Percentiles rank a stretch among this genome's conserved stretches.
Conservation (phyloP, 2,888 invertebrate genomes). For the Trimorus sp. region DNA sequence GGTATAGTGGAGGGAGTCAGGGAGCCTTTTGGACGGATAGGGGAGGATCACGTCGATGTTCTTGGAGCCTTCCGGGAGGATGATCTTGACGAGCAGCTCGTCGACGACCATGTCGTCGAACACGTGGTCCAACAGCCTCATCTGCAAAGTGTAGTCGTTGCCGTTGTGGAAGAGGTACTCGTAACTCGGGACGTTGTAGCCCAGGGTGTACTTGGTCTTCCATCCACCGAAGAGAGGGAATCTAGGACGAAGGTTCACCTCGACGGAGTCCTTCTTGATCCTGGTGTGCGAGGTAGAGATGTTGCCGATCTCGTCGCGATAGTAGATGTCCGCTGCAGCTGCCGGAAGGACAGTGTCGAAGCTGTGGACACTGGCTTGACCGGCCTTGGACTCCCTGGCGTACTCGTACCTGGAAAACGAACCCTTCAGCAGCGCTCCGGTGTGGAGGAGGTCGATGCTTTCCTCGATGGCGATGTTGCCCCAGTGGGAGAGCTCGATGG, state of each 20-base stretch:
- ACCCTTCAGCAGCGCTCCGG: conserved; percentile 93
- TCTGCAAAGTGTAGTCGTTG: conserved; percentile 91
- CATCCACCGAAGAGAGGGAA: conserved; percentile 99
- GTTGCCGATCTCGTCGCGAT: conserved; percentile 99
- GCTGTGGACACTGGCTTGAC: conserved; percentile 93
- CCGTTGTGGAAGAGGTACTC: conserved; percentile 94
- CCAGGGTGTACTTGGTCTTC: conserved; percentile 98
- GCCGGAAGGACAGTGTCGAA: conserved; percentile 94
- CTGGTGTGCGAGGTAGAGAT: conserved; percentile 98
- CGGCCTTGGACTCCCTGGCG: conserved; percentile 94
- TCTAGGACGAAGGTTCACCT: conserved; percentile 96
- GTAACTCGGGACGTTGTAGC: conserved; percentile 98
- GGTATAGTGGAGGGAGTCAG: conserved; percentile 92
- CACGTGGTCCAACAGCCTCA: conserved; percentile 98
- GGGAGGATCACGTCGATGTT: conserved; percentile 91
- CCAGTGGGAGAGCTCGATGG: conserved; percentile 99
- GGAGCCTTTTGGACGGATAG: conserved; percentile 88
- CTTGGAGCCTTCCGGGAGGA: conserved; percentile 96
- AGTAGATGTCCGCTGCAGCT: conserved; percentile 97
- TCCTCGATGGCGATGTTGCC: conserved; percentile 99
- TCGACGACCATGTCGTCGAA: conserved; percentile 98
- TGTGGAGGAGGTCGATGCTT: conserved; percentile 93
- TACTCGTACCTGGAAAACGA: conserved; percentile 88
- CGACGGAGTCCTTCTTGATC: conserved; percentile 94
- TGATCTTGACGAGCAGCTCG: conserved; percentile 92